Evolutionary conservation across 2,888 invertebrate genomes (phyloP), one percentile per base, ranked within the genome.

Genomic region (Biston betularia): DNA sequence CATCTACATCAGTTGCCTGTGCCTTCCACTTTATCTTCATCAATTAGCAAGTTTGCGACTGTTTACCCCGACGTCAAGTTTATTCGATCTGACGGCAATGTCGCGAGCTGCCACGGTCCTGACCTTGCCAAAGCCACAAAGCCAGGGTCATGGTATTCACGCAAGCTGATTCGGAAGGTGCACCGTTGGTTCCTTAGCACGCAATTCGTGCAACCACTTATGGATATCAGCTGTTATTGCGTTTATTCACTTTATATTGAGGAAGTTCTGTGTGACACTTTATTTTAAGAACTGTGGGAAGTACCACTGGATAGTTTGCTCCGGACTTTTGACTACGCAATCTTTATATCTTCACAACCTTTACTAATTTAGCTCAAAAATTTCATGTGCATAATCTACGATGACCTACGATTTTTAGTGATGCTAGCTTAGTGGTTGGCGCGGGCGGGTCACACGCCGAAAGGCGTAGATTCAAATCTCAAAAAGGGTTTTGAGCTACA

Each of bases 81-180:
- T 57, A 67, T 72, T 72, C 63, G 65, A 70, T 64, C 54, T 73
- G 65, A 75, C 73, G 80, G 84, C 81, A 75, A 79, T 77, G 75
- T 88, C 88, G 81, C 88, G 71, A 86, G 75, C 84, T 88, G 88
- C 86, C 88, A 86, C 88, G 84, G 79, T 59, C 76, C 69, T 82
- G 89, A 85, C 89, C 90, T 90, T 91, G 66, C 62, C 44, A 40
- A 70, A 70, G 57, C 67, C 72, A 79, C 48, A 40, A 70, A 70
- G 57, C 67, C 72, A 79, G 76, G 88, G 84, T 83, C 87, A 86
- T 73, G 85, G 87, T 81, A 83, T 81, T 74, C 85, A 86, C 81
- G 84, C 82, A 75, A 76, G 73, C 34, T 34, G 34, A 85, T 87
- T 84, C 74, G 78, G 77, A 79, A 81, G 83, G 76, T 79, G 73